Evolutionary conservation across 2,113 vertebrate species (phyloP).

Genomic region (Canis aureus): DNA sequence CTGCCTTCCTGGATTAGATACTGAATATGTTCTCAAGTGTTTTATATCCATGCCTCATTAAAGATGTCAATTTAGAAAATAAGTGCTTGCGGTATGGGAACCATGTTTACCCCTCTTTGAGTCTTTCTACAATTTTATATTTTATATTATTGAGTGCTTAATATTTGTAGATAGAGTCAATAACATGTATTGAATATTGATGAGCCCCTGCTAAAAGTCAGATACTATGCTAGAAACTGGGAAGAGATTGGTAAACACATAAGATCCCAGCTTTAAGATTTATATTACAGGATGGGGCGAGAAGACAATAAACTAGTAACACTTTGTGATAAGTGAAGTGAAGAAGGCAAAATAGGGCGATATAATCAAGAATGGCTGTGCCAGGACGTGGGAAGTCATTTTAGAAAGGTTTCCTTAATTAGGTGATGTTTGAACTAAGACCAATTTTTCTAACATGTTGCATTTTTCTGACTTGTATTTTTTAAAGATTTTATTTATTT

Average conservation of each 20-base stretch:
- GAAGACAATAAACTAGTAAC: neutral
- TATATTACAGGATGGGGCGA: neutral
- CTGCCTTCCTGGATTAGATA: neutral
- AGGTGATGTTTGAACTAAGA: neutral
- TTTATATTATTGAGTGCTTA: neutral
- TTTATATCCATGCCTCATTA: neutral
- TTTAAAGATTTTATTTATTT: neutral
- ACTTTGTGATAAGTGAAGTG: conserved; percentile 7
- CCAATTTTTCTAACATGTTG: neutral
- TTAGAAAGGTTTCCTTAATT: neutral
- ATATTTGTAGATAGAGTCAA: conserved; percentile 25
- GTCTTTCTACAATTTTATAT: neutral
- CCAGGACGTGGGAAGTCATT: neutral
- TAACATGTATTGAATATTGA: conserved; percentile 11
- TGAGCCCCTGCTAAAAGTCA: neutral
- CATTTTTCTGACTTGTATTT: conserved; percentile 39
- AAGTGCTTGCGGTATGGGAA: neutral
- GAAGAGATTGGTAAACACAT: neutral
- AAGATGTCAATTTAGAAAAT: neutral
- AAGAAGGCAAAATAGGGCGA: neutral
- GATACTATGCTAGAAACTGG: neutral
- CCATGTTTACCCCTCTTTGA: neutral
- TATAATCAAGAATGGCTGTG: neutral
- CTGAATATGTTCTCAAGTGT: neutral
- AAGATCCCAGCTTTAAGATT: neutral